phyloP scores from a whole-genome alignment of 2,888 invertebrate species.

The Artemia sp. region DNA sequence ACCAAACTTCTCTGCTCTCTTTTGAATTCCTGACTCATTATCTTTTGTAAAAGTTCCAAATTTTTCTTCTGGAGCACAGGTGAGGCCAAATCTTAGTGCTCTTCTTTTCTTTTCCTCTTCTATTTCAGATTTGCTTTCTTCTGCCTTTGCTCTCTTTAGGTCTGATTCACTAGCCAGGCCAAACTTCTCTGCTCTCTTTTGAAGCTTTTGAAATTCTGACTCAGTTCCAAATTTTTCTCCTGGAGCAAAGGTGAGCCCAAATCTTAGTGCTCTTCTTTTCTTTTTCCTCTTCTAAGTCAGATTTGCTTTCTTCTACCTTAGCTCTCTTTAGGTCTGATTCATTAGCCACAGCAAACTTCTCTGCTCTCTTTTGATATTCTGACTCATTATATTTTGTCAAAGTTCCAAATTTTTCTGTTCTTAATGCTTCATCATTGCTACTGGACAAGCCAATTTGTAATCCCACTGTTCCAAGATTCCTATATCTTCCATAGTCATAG shows the following conservation, averaged over 20 bases:
- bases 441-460: neutral
- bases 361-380: too few species aligned
- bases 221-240: slow-evolving; percentile 23
- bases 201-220: slow-evolving; percentile 42
- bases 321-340: too few species aligned
- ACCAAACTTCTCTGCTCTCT: slow-evolving; percentile 64
- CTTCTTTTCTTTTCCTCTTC: slow-evolving; percentile 28
- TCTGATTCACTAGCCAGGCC: slow-evolving; percentile 34
- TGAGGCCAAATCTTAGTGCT: slow-evolving; percentile 28
- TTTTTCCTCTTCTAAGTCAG: too few species aligned
- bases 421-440: neutral
- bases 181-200: slow-evolving; percentile 62
- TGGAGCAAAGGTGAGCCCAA: too few species aligned
- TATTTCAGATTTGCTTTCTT: slow-evolving; percentile 12
- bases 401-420: slow-evolving; percentile 23
- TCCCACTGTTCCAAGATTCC: too few species aligned
- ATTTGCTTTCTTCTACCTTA: too few species aligned
- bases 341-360: too few species aligned
- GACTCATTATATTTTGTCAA: too few species aligned
- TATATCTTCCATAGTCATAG: too few species aligned
- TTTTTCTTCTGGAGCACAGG: slow-evolving; percentile 19
- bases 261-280: too few species aligned
- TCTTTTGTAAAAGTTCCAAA: slow-evolving; percentile 22
- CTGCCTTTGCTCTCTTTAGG: slow-evolving; percentile 26
- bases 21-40: slow-evolving; percentile 38